Conservation (phyloP, 2,113 vertebrate genomes). For the Lepisosteus osseus region DNA sequence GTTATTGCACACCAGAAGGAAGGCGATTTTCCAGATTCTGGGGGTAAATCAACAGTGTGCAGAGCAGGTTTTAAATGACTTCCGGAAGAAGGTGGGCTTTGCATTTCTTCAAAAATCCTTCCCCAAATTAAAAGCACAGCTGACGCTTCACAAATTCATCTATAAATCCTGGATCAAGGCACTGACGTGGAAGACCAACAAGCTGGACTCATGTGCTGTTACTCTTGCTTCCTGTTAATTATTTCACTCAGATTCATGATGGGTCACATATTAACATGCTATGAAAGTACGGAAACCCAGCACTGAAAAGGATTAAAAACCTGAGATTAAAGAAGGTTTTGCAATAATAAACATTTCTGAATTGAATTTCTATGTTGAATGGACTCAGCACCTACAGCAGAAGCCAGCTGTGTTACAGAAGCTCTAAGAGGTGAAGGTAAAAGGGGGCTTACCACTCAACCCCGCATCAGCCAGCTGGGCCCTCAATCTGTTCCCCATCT, state of each 20-base stretch:
- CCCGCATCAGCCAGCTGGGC: conserved; percentile 51
- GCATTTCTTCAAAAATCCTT: neutral
- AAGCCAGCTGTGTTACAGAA: no score
- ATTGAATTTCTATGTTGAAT: no score
- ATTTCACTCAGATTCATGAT: neutral
- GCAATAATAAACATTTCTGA: no score
- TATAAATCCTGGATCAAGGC: conserved; percentile 16
- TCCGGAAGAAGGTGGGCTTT: conserved; percentile 3
- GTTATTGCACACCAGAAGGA: neutral
- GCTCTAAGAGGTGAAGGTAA: no score
- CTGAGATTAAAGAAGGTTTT: no score
- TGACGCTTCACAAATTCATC: conserved; percentile 10
- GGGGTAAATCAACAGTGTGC: neutral
- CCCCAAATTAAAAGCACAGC: neutral
- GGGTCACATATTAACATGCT: no score
- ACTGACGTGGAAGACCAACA: conserved; percentile 13
- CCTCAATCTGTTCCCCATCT: conserved; percentile 78
- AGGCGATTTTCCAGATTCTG: neutral
- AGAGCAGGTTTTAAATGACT: neutral
- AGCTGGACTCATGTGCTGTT: neutral
- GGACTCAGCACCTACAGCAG: no score
- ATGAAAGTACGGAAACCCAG: no score
- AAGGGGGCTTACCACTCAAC: conserved; percentile 50
- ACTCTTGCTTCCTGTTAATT: conserved; percentile 14
- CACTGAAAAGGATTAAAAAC: no score